These are phyloP conservation scores for Melikaiella ostensackeni DNA, from an alignment of 2,888 invertebrate species.

Conservation along the genomic window DNA sequence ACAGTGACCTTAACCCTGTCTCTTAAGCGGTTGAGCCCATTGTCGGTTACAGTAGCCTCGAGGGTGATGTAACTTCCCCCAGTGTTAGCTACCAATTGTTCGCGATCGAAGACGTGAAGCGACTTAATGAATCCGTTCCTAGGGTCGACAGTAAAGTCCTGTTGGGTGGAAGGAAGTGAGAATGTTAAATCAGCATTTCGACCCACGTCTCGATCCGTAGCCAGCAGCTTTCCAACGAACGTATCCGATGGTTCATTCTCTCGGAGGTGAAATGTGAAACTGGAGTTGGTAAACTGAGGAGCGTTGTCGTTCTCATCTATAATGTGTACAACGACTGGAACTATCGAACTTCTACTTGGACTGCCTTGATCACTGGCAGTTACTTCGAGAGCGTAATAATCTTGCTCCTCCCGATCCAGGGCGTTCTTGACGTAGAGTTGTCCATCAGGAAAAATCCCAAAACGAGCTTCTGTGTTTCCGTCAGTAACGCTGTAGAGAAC, in stretches of 20 bases:
- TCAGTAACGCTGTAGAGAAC: slow-evolving; percentile 90
- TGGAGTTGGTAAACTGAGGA: slow-evolving; percentile 93
- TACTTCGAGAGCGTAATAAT: slow-evolving; percentile 93
- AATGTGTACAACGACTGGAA: slow-evolving; percentile 94
- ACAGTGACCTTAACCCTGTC: slow-evolving; percentile 94
- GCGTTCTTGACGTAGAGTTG: slow-evolving; percentile 91
- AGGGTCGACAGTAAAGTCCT: slow-evolving; percentile 91
- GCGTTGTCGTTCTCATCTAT: slow-evolving; percentile 98
- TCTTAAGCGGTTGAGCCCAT: slow-evolving; percentile 86
- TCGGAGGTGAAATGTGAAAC: slow-evolving; percentile 92
- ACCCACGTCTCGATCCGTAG: slow-evolving; percentile 93
- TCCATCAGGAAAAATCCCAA: slow-evolving; percentile 97
- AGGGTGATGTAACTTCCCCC: slow-evolving; percentile 90
- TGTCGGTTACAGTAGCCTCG: slow-evolving; percentile 92
- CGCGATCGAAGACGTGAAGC: slow-evolving; percentile 91
- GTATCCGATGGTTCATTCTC: slow-evolving; percentile 94
- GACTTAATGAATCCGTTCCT: slow-evolving; percentile 95
- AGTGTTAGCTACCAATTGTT: slow-evolving; percentile 87
- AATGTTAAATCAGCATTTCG: slow-evolving; percentile 94
- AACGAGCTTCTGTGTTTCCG: slow-evolving; percentile 91
- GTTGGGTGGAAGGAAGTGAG: slow-evolving; percentile 85
- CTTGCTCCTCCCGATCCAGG: slow-evolving; percentile 93
- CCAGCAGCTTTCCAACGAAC: slow-evolving; percentile 94
- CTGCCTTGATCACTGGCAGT: slow-evolving; percentile 89
- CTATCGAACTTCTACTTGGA: slow-evolving; percentile 88